Evolutionary conservation across 2,113 vertebrate species (phyloP).

Genomic region (Petrocephalus microphthalmus): DNA sequence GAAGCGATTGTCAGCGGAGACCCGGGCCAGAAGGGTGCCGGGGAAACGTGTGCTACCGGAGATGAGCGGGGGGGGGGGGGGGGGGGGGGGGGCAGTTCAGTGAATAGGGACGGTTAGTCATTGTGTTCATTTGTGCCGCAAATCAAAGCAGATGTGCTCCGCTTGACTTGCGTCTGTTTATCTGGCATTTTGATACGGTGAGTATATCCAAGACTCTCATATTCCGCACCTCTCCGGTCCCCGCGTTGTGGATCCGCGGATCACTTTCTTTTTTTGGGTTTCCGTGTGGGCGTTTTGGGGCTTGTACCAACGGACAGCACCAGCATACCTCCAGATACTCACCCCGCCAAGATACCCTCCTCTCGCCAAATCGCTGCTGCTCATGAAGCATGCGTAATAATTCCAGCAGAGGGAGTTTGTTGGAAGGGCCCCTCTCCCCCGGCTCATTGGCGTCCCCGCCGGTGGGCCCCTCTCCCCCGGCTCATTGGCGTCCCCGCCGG

Average conservation of each 20-base stretch:
- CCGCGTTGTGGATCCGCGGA: background rate
- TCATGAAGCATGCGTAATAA: conserved; percentile 6
- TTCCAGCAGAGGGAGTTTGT: conserved; percentile 42
- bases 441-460: background rate
- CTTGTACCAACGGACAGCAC: background rate
- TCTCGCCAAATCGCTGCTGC: background rate
- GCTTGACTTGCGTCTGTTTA: background rate
- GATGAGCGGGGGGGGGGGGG: too few relatives aligned
- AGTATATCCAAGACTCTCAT: background rate
- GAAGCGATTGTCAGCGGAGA: background rate
- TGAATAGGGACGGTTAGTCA: background rate
- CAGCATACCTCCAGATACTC: background rate
- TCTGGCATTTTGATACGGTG: background rate
- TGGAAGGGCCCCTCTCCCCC: conserved; percentile 19
- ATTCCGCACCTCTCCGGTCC: background rate
- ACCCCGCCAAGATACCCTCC: background rate
- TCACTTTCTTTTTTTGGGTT: background rate
- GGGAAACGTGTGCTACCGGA: background rate
- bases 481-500: too few relatives aligned
- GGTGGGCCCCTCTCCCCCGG: too few relatives aligned
- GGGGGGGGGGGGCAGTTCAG: background rate
- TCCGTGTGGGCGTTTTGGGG: background rate
- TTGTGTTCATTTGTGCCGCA: background rate
- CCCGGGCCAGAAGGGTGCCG: background rate
- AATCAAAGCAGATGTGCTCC: background rate